Base-by-base conservation (phyloP, 2,888 invertebrate species). In the Lordiphosa fenestrarum region DNA sequence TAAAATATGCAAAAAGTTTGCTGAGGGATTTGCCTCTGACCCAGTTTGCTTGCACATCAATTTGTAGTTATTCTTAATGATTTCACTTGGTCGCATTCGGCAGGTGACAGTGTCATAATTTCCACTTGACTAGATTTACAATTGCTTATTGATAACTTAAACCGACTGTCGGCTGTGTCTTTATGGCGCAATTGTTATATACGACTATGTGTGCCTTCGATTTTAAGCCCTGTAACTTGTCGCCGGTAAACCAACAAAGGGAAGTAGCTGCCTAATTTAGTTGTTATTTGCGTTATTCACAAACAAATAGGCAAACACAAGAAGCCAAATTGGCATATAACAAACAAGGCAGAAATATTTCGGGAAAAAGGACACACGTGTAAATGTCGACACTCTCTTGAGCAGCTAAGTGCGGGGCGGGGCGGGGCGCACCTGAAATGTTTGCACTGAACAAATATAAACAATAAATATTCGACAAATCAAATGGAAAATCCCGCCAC, bases 261-360 rank as follows among this genome's bases (percentile, higher is more conserved):
- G 52, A 66, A 76, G 71, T 73, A 64, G 60, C 48, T 52, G 76
- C 65, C 80, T 73, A 80, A 78, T 81, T 78, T 81, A 68, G 72
- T 81, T 77, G 68, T 74, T 78, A 74, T 78, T 74, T 77, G 74
- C 72, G 68, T 74, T 78, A 74, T 81, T 72, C 74, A 74, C 72
- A 72, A 44, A 57, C 62, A 76, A 77, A 77, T 70, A 77, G 46
- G 55, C 54, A 77, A 69, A 69, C 66, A 70, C 64, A 72, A 42
- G 60, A 66, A 66, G 67, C 59, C 63, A 76, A 76, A 81, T 77
- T 81, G 77, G 71, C 77, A 68, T 74, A 74, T 48, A 74, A 35
- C 66, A 77, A 77, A 74, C 72, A 81, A 55, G 38, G 52, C 40
- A 39, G 21, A 53, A 33, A 50, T 36, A 53, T 57, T 30, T 9